phyloP scores from a whole-genome alignment of 2,888 invertebrate species.

The Dromius quadrimaculatus region DNA sequence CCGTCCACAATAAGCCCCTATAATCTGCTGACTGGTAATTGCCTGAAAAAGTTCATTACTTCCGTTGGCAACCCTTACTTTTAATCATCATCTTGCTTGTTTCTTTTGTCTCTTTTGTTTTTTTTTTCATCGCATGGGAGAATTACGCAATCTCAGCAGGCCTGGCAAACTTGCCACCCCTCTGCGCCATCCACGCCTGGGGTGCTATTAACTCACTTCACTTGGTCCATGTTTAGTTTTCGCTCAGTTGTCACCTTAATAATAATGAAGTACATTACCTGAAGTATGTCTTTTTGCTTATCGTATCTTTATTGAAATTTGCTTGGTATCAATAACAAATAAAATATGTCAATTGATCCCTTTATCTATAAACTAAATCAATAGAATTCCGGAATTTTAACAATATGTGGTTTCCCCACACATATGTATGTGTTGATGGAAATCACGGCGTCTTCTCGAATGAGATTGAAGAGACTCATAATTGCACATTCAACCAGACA shows the following conservation, averaged over 20 bases:
- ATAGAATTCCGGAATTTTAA: no score
- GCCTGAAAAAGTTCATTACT: constrained; percentile 35
- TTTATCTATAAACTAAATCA: no score
- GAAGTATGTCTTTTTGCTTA: background rate
- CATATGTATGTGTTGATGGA: no score
- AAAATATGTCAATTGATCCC: no score
- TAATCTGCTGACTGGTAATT: constrained; percentile 37
- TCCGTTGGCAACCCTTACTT: constrained; percentile 39
- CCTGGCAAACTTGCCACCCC: constrained; percentile 21
- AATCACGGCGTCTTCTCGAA: no score
- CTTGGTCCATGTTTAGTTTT: constrained; percentile 31
- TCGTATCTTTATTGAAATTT: background rate
- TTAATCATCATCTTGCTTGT: constrained; percentile 25
- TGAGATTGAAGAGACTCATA: no score
- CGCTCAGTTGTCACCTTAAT: constrained; percentile 25
- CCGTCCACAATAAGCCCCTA: constrained; percentile 7
- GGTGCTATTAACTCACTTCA: constrained; percentile 20
- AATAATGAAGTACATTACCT: no score
- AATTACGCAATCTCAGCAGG: constrained; percentile 36
- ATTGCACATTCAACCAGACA: no score
- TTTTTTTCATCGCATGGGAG: constrained; percentile 38
- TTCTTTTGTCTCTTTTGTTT: constrained; percentile 44
- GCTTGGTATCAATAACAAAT: background rate
- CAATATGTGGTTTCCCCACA: no score
- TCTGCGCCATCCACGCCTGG: background rate